phyloP scores from a whole-genome alignment of 2,797 vertebrate genomes.

The Cirrhinus molitorella region DNA sequence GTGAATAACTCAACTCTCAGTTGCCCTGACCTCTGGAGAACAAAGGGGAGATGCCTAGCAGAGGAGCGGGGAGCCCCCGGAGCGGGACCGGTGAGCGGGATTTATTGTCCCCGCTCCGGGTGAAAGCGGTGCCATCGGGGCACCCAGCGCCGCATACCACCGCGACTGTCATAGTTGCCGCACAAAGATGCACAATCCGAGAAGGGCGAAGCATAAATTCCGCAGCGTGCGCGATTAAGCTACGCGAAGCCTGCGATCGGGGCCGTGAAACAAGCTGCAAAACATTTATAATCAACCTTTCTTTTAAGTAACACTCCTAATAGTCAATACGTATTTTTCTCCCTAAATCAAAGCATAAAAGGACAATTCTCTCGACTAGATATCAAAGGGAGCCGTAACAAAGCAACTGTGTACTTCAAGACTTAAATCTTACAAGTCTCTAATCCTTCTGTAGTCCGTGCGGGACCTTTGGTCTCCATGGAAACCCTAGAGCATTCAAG shows the following conservation, averaged over 20 bases:
- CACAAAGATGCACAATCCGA: constrained; percentile 72
- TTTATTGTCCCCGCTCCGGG: constrained; percentile 76
- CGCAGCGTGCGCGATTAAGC: constrained; percentile 61
- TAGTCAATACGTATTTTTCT: constrained; percentile 74
- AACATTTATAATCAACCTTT: constrained; percentile 80
- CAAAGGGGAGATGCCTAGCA: constrained; percentile 88
- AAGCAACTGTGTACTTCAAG: constrained; percentile 95
- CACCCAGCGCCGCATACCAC: constrained; percentile 72
- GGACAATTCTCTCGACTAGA: constrained; percentile 79
- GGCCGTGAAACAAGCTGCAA: constrained; percentile 60
- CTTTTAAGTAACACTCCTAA: constrained; percentile 73
- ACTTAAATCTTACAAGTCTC: constrained; percentile 99
- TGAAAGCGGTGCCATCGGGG: constrained; percentile 71
- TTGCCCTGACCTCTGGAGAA: constrained; percentile 88
- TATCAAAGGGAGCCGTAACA: constrained; percentile 87
- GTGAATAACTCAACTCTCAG: constrained; percentile 92
- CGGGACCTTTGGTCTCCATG: constrained; percentile 99
- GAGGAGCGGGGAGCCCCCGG: constrained; percentile 77
- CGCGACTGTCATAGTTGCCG: constrained; percentile 77
- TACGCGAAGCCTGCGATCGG: constrained; percentile 60
- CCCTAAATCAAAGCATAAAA: constrained; percentile 79
- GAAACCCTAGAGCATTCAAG: constrained; percentile 98
- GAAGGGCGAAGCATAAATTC: constrained; percentile 72
- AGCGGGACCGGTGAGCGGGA: constrained; percentile 78
- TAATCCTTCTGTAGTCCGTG: constrained; percentile 99